Conservation (phyloP, 2,888 invertebrate genomes). For the Lydus trimaculatus region DNA sequence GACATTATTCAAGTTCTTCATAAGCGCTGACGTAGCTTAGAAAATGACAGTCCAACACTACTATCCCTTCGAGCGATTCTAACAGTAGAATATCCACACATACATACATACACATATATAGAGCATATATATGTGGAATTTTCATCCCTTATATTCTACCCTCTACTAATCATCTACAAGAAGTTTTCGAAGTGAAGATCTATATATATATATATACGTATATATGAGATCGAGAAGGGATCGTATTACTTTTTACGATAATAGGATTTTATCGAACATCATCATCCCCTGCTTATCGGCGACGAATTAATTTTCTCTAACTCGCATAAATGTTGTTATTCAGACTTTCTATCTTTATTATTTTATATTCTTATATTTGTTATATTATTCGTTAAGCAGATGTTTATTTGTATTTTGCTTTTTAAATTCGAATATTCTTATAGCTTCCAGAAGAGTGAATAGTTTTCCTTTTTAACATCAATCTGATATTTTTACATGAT, state of each 20-base stretch:
- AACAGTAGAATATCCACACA: not conserved
- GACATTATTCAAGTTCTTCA: conserved; percentile 54
- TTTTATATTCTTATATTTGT: too few species aligned
- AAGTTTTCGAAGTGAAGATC: conserved; percentile 44
- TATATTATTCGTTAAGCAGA: too few species aligned
- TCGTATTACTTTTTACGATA: conserved; percentile 51
- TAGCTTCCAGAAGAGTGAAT: too few species aligned
- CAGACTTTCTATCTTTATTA: conserved; percentile 32
- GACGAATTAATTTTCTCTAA: conserved; percentile 44
- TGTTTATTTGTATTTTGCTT: too few species aligned
- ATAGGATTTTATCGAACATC: conserved; percentile 42
- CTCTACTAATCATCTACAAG: conserved; percentile 50
- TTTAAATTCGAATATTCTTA: too few species aligned
- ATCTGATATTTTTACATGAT: too few species aligned
- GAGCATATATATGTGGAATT: conserved; percentile 26
- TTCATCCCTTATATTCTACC: conserved; percentile 34
- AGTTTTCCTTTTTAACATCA: too few species aligned
- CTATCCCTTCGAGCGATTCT: conserved; percentile 25
- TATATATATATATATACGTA: too few species aligned
- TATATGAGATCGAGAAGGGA: conserved; percentile 26
- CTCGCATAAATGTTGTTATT: conserved; percentile 41
- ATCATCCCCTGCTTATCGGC: conserved; percentile 27
- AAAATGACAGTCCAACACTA: conserved; percentile 15
- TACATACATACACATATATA: not conserved
- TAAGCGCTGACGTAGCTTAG: conserved; percentile 53